A percentile compares a stretch with the other conserved stretches of the same genome.
Evolutionary conservation across 2,113 vertebrate species (phyloP).

Genomic region (Ceratotherium simum): DNA sequence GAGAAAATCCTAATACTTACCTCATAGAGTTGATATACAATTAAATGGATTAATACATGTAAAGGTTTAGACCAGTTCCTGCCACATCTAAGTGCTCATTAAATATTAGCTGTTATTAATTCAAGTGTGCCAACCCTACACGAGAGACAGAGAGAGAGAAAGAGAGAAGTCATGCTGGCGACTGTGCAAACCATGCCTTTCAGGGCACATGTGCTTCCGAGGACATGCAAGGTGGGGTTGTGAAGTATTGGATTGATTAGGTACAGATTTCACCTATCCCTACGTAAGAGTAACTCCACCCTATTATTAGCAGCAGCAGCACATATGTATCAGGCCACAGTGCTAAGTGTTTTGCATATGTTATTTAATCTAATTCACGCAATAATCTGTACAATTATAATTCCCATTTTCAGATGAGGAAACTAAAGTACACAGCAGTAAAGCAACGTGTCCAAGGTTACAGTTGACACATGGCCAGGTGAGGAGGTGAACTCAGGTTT

Average conservation of each 20-base stretch:
- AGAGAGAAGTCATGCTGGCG: not conserved
- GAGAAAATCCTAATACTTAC: not conserved
- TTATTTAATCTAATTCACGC: not conserved
- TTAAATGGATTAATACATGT: not conserved
- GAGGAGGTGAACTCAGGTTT: not conserved
- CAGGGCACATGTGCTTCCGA: not conserved
- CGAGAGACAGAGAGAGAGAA: not conserved
- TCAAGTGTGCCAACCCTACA: not conserved
- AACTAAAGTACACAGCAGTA: not conserved
- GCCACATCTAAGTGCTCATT: not conserved
- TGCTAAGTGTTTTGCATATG: not conserved
- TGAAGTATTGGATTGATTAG: not conserved
- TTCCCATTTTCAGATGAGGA: constrained; percentile 10
- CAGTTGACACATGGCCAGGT: not conserved
- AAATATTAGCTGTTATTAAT: not conserved
- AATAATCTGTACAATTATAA: not conserved
- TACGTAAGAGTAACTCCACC: not conserved
- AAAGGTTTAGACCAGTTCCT: not conserved
- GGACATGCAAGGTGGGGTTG: not conserved
- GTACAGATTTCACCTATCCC: not conserved
- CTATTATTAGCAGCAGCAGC: not conserved
- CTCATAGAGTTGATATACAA: not conserved
- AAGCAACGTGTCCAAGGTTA: not conserved
- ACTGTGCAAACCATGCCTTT: not conserved
- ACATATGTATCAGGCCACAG: not conserved